Evolutionary conservation across 1,140 invertebrate genomes (phyloP).

Genomic region (Calliphora vicina): DNA sequence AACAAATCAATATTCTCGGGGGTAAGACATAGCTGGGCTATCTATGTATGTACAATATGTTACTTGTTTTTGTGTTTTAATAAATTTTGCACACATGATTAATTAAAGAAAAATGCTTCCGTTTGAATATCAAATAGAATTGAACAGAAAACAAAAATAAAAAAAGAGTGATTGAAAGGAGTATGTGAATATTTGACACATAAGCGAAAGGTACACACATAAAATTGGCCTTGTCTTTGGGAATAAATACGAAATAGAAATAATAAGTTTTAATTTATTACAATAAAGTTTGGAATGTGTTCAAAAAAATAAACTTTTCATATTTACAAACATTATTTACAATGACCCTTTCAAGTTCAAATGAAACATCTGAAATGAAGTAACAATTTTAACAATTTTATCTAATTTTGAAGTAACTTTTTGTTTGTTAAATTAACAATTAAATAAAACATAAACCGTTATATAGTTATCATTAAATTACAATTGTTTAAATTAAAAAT

Average conservation of each 20-base stretch:
- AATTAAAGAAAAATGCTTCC: slow-evolving; percentile 26
- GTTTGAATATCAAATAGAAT: background rate
- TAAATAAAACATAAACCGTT: too few species aligned
- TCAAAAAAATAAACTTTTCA: background rate
- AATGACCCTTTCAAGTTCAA: slow-evolving; percentile 23
- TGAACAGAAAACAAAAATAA: background rate
- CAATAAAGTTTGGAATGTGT: too few species aligned
- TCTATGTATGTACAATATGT: background rate
- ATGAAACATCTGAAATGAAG: slow-evolving; percentile 2
- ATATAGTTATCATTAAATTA: too few species aligned
- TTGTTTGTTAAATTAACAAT: too few species aligned
- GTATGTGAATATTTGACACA: background rate
- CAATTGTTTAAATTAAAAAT: too few species aligned
- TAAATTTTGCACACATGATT: slow-evolving; percentile 20
- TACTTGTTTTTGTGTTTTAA: background rate
- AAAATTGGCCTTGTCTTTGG: background rate
- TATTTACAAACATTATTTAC: background rate
- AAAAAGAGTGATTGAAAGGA: background rate
- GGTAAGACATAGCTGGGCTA: background rate
- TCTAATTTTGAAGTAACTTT: too few species aligned
- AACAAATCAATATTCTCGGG: background rate
- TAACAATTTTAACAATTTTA: slow-evolving; percentile 4
- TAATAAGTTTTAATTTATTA: background rate
- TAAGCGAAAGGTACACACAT: background rate
- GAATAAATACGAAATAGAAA: background rate